Percentiles rank a stretch among this genome's conserved stretches.
These are phyloP conservation scores for Agrochola macilenta DNA, from an alignment of 2,888 invertebrate genomes.

Conservation along the genomic window DNA sequence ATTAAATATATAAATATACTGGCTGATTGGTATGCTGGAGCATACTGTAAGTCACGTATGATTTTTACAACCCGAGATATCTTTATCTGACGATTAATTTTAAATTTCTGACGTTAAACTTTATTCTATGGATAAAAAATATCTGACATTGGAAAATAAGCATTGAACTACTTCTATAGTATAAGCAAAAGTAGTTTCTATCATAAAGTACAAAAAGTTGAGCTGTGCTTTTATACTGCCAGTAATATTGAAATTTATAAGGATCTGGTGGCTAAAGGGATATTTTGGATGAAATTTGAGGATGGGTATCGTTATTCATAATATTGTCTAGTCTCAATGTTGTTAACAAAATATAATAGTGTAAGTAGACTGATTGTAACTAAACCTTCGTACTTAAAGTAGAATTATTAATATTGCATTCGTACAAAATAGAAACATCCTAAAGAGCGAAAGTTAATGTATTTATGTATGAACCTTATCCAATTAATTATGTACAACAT, in stretches of 20 bases:
- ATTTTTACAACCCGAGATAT: background rate
- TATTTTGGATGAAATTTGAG: conserved; percentile 5
- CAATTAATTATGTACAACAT: background rate
- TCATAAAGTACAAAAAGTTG: conserved; percentile 14
- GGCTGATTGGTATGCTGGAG: background rate
- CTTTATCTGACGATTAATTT: background rate
- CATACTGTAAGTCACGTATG: background rate
- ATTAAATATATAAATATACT: background rate
- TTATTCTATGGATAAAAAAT: background rate
- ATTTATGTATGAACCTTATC: conserved; percentile 18
- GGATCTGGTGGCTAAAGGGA: background rate
- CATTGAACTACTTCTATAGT: conserved; percentile 6
- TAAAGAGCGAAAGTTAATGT: conserved; percentile 24
- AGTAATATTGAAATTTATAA: conserved; percentile 13
- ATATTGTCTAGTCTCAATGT: conserved; percentile 48
- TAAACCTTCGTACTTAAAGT: conserved; percentile 29
- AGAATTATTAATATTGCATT: conserved; percentile 18
- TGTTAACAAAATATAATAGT: conserved; percentile 11
- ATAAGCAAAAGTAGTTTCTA: conserved; percentile 1
- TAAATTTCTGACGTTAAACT: background rate
- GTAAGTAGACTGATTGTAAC: conserved; percentile 49
- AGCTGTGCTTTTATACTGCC: conserved; percentile 5
- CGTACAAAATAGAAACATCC: conserved; percentile 18
- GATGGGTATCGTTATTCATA: conserved; percentile 4
- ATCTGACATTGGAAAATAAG: background rate